Evolutionary conservation across 1,140 invertebrate species (phyloP).

Genomic region (Belonocnema kinseyi): DNA sequence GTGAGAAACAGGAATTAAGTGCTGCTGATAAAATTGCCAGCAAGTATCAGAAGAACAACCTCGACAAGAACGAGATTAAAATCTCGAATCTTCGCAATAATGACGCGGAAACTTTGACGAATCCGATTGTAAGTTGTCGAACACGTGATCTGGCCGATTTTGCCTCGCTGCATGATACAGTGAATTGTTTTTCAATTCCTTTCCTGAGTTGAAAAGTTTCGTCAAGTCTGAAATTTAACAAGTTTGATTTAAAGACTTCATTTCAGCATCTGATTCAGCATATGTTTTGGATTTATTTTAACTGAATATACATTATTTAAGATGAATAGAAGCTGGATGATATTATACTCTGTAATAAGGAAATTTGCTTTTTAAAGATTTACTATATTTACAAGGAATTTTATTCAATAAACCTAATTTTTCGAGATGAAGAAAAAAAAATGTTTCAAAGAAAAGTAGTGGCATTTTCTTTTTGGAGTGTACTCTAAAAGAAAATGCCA

Average conservation of each 20-base stretch:
- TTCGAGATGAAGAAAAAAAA: no score
- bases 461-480: no score
- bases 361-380: no score
- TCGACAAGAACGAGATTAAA: conserved; percentile 40
- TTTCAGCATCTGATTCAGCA: background rate
- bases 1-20: conserved; percentile 56
- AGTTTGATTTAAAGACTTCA: background rate
- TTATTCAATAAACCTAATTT: no score
- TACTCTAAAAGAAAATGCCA: no score
- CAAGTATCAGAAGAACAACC: conserved; percentile 66
- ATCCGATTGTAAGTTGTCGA: conserved; percentile 68
- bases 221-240: conserved; percentile 8
- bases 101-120: conserved; percentile 40
- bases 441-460: no score
- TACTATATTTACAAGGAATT: no score
- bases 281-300: background rate
- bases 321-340: no score
- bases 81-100: conserved; percentile 46
- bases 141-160: conserved; percentile 41
- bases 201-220: background rate
- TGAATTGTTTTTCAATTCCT: conserved; percentile 27
- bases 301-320: background rate
- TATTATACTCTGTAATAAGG: no score
- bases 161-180: conserved; percentile 30
- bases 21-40: conserved; percentile 73